A percentile compares a stretch with the other conserved stretches of the same genome.
Evolutionary conservation across 2,888 invertebrate genomes (phyloP).

Genomic region (Leptogaster cylindrica): DNA sequence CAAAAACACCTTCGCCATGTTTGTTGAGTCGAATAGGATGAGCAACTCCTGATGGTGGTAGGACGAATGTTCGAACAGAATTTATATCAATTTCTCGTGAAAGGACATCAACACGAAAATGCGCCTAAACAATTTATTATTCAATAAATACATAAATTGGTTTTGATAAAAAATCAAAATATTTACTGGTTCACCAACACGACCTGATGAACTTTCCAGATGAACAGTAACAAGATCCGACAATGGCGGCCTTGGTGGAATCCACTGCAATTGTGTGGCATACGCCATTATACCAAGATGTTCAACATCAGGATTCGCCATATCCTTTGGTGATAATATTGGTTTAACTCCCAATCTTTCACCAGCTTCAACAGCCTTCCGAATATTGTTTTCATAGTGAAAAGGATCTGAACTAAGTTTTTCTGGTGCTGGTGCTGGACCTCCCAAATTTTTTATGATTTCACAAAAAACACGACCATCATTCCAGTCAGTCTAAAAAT

Average conservation of each 20-base stretch:
- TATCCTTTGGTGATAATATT: conserved; percentile 88
- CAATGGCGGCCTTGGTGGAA: conserved; percentile 81
- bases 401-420: conserved; percentile 77
- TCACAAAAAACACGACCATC: conserved; percentile 89
- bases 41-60: conserved; percentile 77
- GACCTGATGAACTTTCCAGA: conserved; percentile 81
- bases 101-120: conserved; percentile 78
- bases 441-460: conserved; percentile 88
- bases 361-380: conserved; percentile 77
- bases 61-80: conserved; percentile 77
- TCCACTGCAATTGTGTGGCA: conserved; percentile 89
- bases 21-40: conserved; percentile 69
- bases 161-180: background rate
- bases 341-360: conserved; percentile 82
- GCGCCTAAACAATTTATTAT: conserved; percentile 66
- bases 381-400: conserved; percentile 82
- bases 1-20: conserved; percentile 81
- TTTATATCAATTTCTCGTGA: conserved; percentile 73
- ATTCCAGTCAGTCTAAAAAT: conserved; percentile 95
- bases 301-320: conserved; percentile 93
- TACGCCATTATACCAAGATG: conserved; percentile 98
- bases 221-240: conserved; percentile 82
- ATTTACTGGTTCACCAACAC: conserved; percentile 84
- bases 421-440: conserved; percentile 81
- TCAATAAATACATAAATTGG: background rate